Evolutionary conservation across 2,797 vertebrate genomes (phyloP).

Genomic region (Potorous gilbertii): DNA sequence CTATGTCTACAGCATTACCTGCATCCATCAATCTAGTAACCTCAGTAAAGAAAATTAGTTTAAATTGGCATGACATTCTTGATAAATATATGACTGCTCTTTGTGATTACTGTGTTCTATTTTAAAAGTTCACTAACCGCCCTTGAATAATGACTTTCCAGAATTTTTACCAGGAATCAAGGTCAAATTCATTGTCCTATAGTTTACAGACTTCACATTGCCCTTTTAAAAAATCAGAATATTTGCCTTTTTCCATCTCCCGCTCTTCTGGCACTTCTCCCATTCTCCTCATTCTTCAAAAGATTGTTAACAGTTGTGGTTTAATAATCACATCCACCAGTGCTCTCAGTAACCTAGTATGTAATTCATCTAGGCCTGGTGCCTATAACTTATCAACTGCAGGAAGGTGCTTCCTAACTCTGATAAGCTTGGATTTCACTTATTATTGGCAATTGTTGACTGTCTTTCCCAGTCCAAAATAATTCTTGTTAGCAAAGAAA

Average conservation of each 20-base stretch:
- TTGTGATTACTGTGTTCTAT: neutral
- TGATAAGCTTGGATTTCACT: neutral
- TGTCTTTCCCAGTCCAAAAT: neutral
- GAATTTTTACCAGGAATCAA: neutral
- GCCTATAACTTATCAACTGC: neutral
- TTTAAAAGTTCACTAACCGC: neutral
- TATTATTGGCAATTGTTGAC: neutral
- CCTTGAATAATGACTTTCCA: neutral
- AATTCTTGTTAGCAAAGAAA: neutral
- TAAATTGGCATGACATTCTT: neutral
- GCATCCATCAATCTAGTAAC: neutral
- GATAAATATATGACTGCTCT: neutral
- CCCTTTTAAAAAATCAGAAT: neutral
- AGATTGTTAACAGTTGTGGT: neutral
- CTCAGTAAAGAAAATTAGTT: neutral
- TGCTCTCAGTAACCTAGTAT: neutral
- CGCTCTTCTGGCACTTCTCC: neutral
- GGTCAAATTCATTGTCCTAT: neutral
- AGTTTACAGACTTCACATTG: neutral
- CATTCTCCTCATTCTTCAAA: neutral
- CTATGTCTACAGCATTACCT: neutral
- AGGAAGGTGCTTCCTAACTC: neutral
- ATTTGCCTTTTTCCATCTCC: neutral
- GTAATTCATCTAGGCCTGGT: neutral
- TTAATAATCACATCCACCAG: neutral